Conservation (phyloP, 2,888 invertebrate genomes). For the Rhabditoides inermis region DNA sequence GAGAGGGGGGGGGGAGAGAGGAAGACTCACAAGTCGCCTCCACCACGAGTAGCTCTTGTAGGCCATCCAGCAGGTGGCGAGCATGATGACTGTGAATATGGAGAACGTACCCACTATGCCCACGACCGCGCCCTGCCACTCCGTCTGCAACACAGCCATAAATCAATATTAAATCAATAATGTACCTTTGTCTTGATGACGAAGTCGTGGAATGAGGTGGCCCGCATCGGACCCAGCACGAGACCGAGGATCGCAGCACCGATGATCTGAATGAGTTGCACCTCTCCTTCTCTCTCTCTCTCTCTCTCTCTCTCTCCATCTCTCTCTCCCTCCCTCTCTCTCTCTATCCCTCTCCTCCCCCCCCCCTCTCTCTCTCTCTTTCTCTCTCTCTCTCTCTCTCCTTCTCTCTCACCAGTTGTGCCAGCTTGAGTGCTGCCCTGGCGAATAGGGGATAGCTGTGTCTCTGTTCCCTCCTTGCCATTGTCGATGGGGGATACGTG, state of each 20-base stretch:
- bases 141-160: no score
- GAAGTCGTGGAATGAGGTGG: slow-evolving; percentile 35
- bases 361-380: no score
- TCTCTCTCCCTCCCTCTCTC: background rate
- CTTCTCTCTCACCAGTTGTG: slow-evolving; percentile 30
- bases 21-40: slow-evolving; percentile 21
- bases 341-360: no score
- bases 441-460: slow-evolving; percentile 28
- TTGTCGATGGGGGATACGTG: slow-evolving; percentile 42
- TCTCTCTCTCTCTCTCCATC: no score
- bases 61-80: slow-evolving; percentile 31
- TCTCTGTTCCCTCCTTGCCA: slow-evolving; percentile 20
- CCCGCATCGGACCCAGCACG: slow-evolving; percentile 40
- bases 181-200: slow-evolving; percentile 30
- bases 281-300: no score
- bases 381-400: no score
- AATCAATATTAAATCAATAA: no score
- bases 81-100: slow-evolving; percentile 29
- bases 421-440: slow-evolving; percentile 26
- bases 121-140: slow-evolving; percentile 30
- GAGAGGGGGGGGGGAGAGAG: no score
- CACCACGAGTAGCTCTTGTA: slow-evolving; percentile 33
- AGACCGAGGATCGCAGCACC: slow-evolving; percentile 41
- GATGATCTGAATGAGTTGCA: slow-evolving; percentile 29
- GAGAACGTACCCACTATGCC: slow-evolving; percentile 26